These are phyloP conservation scores for Hyperoplus immaculatus DNA, from an alignment of 2,797 vertebrate species.

Conservation along the genomic window DNA sequence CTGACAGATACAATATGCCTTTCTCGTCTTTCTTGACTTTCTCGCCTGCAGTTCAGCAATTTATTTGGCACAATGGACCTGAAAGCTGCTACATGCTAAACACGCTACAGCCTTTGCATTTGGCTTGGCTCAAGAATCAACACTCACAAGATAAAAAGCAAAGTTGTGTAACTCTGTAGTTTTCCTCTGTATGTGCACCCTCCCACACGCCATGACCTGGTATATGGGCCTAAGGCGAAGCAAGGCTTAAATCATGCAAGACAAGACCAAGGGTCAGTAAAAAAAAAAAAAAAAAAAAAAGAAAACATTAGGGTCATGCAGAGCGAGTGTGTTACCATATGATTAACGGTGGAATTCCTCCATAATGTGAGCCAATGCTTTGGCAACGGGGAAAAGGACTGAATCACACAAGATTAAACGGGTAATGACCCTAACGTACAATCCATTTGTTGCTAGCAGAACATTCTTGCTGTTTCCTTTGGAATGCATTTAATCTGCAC, in stretches of 20 bases:
- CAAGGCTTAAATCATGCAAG: slow-evolving; percentile 43
- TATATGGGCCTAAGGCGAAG: slow-evolving; percentile 26
- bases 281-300: background rate
- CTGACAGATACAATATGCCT: background rate
- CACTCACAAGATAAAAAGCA: background rate
- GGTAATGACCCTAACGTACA: too few relatives aligned
- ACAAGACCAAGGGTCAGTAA: slow-evolving; percentile 40
- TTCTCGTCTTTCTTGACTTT: background rate
- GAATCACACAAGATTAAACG: too few relatives aligned
- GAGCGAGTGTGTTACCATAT: slow-evolving; percentile 8
- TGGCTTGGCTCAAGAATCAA: slow-evolving; percentile 8
- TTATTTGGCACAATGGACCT: slow-evolving; percentile 3
- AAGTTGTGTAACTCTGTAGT: slow-evolving; percentile 25
- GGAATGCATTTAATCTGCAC: background rate
- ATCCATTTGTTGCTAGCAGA: too few relatives aligned
- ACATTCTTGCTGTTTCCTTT: background rate
- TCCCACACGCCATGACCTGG: slow-evolving; percentile 39
- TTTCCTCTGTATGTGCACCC: slow-evolving; percentile 18
- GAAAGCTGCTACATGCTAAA: background rate
- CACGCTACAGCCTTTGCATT: background rate
- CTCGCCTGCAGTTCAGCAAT: slow-evolving; percentile 3
- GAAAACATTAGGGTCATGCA: slow-evolving; percentile 25
- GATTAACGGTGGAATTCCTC: too few relatives aligned
- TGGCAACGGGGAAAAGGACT: too few relatives aligned
- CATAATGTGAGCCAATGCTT: too few relatives aligned